phyloP scores from a whole-genome alignment of 1,140 invertebrate genomes.

The Paraescarpia echinospica region DNA sequence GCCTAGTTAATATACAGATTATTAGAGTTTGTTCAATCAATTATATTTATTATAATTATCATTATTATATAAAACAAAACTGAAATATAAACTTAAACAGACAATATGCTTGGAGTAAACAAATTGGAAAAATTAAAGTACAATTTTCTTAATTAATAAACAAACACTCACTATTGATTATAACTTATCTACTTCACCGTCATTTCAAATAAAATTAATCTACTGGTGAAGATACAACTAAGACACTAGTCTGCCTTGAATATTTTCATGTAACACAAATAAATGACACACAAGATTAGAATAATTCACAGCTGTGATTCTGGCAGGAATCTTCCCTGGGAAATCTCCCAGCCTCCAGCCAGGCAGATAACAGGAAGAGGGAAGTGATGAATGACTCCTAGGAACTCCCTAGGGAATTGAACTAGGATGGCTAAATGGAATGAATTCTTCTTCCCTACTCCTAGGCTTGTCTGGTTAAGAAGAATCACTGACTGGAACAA shows the following conservation, averaged over 20 bases:
- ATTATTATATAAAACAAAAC: background rate
- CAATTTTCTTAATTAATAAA: background rate
- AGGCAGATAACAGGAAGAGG: background rate
- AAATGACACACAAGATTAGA: background rate
- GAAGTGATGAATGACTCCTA: background rate
- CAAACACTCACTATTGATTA: background rate
- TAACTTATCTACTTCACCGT: background rate
- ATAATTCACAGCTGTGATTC: constrained; percentile 5
- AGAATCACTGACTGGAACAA: background rate
- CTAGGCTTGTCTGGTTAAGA: background rate
- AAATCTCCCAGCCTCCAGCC: background rate
- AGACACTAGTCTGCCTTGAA: background rate
- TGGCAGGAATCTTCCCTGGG: background rate
- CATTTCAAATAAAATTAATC: background rate
- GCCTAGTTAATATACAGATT: too few relatives aligned
- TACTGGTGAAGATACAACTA: background rate
- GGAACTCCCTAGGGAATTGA: background rate
- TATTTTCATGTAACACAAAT: background rate
- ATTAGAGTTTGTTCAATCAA: background rate
- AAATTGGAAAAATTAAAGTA: background rate
- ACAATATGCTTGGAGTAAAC: background rate
- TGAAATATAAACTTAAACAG: background rate
- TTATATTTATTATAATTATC: background rate
- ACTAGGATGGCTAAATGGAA: background rate
- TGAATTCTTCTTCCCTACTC: background rate